These are phyloP conservation scores for Papilio elwesi DNA, from an alignment of 2,888 invertebrate species.

Conservation along the genomic window DNA sequence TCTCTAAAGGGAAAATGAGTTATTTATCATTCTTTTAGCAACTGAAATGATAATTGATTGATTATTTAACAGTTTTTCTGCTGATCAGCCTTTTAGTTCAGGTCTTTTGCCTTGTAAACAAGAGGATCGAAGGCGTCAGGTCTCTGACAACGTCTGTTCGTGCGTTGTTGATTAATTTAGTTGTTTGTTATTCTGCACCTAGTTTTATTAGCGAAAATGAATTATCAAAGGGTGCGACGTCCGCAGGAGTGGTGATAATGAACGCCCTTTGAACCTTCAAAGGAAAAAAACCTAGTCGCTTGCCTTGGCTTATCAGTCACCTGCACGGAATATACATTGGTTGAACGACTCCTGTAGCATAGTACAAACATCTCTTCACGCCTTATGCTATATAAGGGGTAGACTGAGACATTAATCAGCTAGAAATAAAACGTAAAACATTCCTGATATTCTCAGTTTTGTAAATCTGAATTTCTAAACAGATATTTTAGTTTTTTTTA, in stretches of 20 bases:
- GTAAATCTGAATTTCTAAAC: no score
- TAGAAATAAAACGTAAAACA: background rate
- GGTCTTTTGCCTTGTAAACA: no score
- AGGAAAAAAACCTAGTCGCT: constrained; percentile 9
- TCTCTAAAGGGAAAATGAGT: no score
- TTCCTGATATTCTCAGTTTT: no score
- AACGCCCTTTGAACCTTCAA: constrained; percentile 4
- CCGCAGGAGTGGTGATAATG: background rate
- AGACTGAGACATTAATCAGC: background rate
- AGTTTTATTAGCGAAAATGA: background rate
- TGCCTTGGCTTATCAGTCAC: constrained; percentile 2
- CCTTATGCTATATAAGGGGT: background rate
- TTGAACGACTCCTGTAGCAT: background rate
- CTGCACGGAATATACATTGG: background rate
- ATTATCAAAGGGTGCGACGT: background rate
- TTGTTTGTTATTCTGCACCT: background rate
- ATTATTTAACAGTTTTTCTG: no score
- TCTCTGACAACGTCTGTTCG: no score
- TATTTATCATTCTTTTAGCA: no score
- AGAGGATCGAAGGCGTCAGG: no score
- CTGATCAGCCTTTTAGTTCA: no score
- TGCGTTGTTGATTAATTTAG: background rate
- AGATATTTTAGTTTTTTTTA: no score
- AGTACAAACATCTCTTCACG: background rate
- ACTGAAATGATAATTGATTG: no score